Evolutionary conservation across 2,888 invertebrate genomes (phyloP).

Genomic region (Plebejus argus): DNA sequence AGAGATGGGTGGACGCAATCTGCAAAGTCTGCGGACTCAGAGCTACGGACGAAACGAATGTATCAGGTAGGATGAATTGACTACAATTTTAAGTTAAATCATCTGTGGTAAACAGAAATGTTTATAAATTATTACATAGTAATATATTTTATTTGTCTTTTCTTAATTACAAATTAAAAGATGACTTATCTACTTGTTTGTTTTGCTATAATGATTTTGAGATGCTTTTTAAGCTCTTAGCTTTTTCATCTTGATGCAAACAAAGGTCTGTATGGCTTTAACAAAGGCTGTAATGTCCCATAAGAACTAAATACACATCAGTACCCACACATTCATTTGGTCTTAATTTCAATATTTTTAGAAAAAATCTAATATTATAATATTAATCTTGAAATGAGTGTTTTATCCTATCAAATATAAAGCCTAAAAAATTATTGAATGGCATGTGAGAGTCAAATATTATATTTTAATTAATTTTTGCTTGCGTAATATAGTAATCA

Average conservation of each 20-base stretch:
- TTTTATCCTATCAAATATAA: no score
- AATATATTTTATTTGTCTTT: neutral
- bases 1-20: constrained; percentile 96
- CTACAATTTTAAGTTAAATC: neutral
- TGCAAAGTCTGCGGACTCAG: constrained; percentile 95
- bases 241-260: neutral
- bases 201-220: neutral
- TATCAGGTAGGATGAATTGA: constrained; percentile 45
- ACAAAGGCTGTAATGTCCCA: no score
- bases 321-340: no score
- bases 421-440: no score
- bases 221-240: neutral
- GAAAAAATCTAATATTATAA: no score
- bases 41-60: constrained; percentile 82
- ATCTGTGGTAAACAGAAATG: no score
- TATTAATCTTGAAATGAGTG: no score
- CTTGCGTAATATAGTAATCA: neutral
- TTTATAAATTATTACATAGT: neutral
- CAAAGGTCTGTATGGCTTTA: neutral
- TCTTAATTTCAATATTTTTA: no score
- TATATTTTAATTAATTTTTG: neutral
- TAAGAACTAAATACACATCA: no score
- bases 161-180: neutral
- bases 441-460: no score
- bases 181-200: neutral